Conservation (phyloP, 2,113 vertebrate species). For the Amia ocellicauda region DNA sequence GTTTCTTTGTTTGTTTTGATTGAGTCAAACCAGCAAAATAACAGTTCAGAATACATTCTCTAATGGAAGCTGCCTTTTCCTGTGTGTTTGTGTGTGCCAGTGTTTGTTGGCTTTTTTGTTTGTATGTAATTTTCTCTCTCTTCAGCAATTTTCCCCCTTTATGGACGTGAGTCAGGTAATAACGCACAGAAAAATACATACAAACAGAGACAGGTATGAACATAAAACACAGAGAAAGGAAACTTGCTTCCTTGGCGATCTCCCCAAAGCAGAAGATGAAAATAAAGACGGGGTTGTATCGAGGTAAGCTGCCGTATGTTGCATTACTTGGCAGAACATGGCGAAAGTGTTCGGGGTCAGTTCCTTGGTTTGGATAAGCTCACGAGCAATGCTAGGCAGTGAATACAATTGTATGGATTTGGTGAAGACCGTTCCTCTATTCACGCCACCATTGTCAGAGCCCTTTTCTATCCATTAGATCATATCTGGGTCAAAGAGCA, state of each 20-base stretch:
- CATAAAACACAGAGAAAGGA: neutral
- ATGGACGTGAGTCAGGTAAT: too few species aligned
- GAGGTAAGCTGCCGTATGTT: neutral
- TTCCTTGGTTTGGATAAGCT: slow-evolving; percentile 11
- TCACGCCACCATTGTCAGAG: slow-evolving; percentile 49
- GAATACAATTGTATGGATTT: slow-evolving; percentile 42
- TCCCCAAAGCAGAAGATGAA: too few species aligned
- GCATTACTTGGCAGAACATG: neutral
- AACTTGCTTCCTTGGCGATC: too few species aligned
- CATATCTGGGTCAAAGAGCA: slow-evolving; percentile 82
- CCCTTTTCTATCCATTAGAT: slow-evolving; percentile 70
- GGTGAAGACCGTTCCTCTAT: slow-evolving; percentile 36
- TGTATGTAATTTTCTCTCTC: too few species aligned
- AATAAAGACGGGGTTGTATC: slow-evolving; percentile 5
- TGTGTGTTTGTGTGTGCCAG: too few species aligned
- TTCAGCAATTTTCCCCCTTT: too few species aligned
- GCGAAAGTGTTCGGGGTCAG: slow-evolving; percentile 1
- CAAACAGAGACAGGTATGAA: neutral
- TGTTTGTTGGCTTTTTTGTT: too few species aligned
- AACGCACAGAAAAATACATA: too few species aligned
- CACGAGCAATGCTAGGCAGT: slow-evolving; percentile 29
- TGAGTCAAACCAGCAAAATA: too few species aligned
- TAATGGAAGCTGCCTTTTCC: too few species aligned
- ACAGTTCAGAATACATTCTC: too few species aligned
- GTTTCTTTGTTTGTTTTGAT: too few species aligned